phyloP scores from a whole-genome alignment of 2,113 vertebrate genomes.

The Antidorcas marsupialis region DNA sequence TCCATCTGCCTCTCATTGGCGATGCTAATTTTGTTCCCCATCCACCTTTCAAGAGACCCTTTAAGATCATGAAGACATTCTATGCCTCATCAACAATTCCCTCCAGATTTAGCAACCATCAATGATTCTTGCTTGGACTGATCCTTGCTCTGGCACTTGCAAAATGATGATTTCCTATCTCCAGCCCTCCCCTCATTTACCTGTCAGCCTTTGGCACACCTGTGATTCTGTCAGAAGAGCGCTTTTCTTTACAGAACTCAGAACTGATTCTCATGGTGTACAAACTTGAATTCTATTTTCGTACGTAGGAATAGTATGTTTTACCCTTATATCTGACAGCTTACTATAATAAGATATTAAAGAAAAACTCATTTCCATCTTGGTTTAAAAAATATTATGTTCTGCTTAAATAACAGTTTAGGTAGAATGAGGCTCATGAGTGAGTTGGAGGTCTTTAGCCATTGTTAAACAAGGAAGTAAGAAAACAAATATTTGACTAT shows the following conservation, averaged over 20 bases:
- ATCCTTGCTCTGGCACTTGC: not conserved
- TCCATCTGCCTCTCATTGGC: not conserved
- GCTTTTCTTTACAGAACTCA: not conserved
- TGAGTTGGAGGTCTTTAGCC: not conserved
- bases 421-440: not conserved
- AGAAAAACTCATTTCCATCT: constrained; percentile 15
- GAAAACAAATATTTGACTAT: not conserved
- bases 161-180: not conserved
- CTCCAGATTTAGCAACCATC: not conserved
- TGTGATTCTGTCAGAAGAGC: constrained; percentile 25
- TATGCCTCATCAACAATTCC: not conserved
- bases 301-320: not conserved
- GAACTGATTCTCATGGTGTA: constrained; percentile 3
- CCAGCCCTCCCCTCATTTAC: not conserved
- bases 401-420: not conserved
- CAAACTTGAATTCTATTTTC: constrained; percentile 37
- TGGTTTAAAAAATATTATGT: not conserved
- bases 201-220: not conserved
- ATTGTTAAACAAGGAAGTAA: not conserved
- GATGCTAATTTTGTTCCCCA: not conserved
- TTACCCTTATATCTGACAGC: constrained; percentile 22
- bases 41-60: not conserved
- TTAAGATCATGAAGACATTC: not conserved
- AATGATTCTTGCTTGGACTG: not conserved
- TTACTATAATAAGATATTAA: not conserved